Base-by-base conservation (phyloP, 1,140 invertebrate genomes). In the Diachasma alloeum region DNA sequence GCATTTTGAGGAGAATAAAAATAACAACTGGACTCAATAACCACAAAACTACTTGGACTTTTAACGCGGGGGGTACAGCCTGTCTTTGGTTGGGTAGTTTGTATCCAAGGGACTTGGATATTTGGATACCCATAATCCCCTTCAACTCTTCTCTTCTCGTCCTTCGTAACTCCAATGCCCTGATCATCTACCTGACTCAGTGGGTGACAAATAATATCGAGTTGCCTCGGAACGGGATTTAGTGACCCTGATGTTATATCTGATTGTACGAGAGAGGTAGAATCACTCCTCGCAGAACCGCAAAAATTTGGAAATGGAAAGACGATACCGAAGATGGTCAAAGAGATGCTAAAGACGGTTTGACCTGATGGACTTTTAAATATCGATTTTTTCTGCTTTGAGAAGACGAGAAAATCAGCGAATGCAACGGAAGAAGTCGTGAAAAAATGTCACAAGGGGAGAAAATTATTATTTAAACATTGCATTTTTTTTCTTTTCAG, bases 41-140 rank as follows among this genome's bases (percentile, higher is more conserved):
- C 31, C 53, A 39, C 42, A 42, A 74, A 39, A 67, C 36, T 63
- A 48, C 11, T 71, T 48, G 36, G 66, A 42, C 68, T 48, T 36
- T 31, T 5, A 13, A 37, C 26, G 10, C 26, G n/a, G 70, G 77
- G 77, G 75, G 73, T 80, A 19, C 37, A 76, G 68, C 66, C 10
- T 72, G 36, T 36, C 44, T 36, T 44, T 42, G 72, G 78, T 85
- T 83, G 82, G 76, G 70, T 76, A 83, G 78, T 59, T 86, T 86
- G 85, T 83, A 76, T 79, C 42, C 68, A 37, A 70, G 36, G 70
- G 81, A 83, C 81, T 85, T 83, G 82, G 84, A 87, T 87, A 87
- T 87, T 87, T 87, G 85, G 84, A 87, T 85, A 86, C 83, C 19
- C 66, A 80, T 87, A 87, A 87, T 87, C 85, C 80, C 83, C 79